Conservation (phyloP, 2,797 vertebrate genomes). For the Crenuchus spilurus region DNA sequence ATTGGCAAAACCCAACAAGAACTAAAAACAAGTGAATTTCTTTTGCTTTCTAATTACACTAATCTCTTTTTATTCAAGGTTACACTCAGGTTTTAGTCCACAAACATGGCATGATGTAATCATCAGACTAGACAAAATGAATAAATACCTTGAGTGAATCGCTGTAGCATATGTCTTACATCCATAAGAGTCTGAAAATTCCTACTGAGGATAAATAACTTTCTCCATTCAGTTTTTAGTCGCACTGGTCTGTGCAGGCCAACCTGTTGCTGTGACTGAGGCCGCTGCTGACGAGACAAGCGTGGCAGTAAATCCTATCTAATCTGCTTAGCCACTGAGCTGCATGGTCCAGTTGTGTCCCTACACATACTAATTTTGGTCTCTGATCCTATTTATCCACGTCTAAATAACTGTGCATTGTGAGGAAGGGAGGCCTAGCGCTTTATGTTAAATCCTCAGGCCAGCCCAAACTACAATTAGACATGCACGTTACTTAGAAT, state of each 20-base stretch:
- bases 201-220: constrained; percentile 2
- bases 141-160: constrained; percentile 5
- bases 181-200: background rate
- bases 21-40: background rate
- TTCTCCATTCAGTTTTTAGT: constrained; percentile 6
- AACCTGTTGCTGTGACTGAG: constrained; percentile 40
- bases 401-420: constrained; percentile 38
- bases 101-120: background rate
- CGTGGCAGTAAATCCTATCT: constrained; percentile 69
- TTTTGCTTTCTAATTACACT: background rate
- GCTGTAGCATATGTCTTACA: background rate
- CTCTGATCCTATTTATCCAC: constrained; percentile 55
- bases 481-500: background rate
- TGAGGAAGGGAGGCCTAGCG: background rate
- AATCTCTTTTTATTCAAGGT: background rate
- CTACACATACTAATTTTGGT: constrained; percentile 66
- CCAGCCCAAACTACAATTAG: background rate
- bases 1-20: too few relatives aligned
- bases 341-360: constrained; percentile 60
- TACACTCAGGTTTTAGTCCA: background rate
- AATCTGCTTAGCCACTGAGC: constrained; percentile 76
- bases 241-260: constrained; percentile 5
- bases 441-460: background rate
- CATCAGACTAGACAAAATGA: background rate
- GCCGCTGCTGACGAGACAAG: constrained; percentile 59